Evolutionary conservation across 2,797 vertebrate genomes (phyloP).

Genomic region (Meriones psammophilus): DNA sequence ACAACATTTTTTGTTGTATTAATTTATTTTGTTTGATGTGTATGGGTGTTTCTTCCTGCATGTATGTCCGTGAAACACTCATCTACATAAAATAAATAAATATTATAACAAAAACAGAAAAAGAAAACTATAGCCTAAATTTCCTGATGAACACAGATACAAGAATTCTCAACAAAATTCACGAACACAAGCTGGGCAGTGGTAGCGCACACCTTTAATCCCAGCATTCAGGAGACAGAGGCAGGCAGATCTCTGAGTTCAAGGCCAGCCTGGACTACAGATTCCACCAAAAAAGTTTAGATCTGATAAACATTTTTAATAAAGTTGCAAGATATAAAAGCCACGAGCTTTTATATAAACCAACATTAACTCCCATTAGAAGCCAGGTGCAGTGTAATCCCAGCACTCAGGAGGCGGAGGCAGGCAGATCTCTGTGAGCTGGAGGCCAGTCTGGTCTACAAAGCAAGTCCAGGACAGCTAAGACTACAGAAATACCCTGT

Average conservation of each 20-base stretch:
- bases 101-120: too few relatives aligned
- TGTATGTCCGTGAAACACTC: not conserved
- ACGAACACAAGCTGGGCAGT: not conserved
- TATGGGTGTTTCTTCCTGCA: not conserved
- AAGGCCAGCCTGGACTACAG: not conserved
- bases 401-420: not conserved
- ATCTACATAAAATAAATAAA: too few relatives aligned
- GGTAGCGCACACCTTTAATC: not conserved
- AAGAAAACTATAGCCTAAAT: too few relatives aligned
- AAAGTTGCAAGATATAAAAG: not conserved
- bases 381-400: not conserved
- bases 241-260: not conserved
- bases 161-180: too few relatives aligned
- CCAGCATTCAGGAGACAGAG: too few relatives aligned
- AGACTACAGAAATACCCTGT: not conserved
- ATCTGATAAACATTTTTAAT: not conserved
- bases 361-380: too few relatives aligned
- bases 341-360: not conserved
- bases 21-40: not conserved
- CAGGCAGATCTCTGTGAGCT: not conserved
- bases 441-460: not conserved
- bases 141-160: too few relatives aligned
- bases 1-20: not conserved
- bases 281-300: not conserved
- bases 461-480: not conserved